Percentiles rank a stretch among this genome's conserved stretches.
Conservation (phyloP, 2,113 vertebrate genomes). For the Saiga tatarica region DNA sequence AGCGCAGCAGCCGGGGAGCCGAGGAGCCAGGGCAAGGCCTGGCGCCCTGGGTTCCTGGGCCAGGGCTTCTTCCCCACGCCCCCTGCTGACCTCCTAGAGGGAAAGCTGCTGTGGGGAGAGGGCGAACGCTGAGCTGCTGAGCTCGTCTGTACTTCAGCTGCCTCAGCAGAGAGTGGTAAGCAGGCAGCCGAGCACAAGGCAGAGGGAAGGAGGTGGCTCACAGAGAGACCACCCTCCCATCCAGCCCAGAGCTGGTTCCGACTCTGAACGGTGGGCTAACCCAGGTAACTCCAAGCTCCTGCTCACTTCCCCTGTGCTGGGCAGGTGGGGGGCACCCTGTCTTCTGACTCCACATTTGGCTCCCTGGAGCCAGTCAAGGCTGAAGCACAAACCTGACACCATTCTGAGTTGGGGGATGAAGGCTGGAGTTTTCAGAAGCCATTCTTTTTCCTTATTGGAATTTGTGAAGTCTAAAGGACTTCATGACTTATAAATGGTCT, state of each 20-base stretch:
- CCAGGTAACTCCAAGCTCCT: background rate
- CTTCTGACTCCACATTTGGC: background rate
- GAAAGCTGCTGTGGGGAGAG: background rate
- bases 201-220: background rate
- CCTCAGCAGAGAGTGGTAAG: background rate
- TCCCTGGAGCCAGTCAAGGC: background rate
- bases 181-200: background rate
- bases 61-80: background rate
- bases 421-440: background rate
- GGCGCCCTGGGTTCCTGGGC: background rate
- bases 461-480: too few relatives aligned
- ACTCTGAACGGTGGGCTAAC: background rate
- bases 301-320: background rate
- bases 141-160: too few relatives aligned
- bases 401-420: background rate
- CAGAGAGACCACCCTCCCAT: background rate
- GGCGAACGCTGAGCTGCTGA: background rate
- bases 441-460: background rate
- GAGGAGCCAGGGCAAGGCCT: background rate
- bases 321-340: background rate
- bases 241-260: background rate
- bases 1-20: too few relatives aligned
- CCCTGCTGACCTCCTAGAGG: background rate
- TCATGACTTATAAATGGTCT: too few relatives aligned
- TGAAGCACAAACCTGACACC: background rate